Percentiles rank a stretch among this genome's conserved stretches.
Evolutionary conservation across 2,797 vertebrate genomes (phyloP).

Genomic region (Centropyge bicolor): DNA sequence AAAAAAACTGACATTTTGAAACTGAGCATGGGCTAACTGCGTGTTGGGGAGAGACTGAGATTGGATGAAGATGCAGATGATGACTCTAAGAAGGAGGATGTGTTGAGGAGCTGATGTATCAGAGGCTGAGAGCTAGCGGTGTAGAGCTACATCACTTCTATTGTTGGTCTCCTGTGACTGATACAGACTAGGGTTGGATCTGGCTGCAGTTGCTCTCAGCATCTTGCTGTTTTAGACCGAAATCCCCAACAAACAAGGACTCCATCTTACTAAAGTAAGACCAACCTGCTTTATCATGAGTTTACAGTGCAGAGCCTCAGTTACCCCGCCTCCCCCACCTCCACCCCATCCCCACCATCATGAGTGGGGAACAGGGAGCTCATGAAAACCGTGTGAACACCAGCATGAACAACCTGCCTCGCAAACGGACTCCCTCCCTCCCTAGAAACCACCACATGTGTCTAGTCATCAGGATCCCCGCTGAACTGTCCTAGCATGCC

Average conservation of each 20-base stretch:
- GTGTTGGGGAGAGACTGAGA: conserved; percentile 32
- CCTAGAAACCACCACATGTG: conserved; percentile 17
- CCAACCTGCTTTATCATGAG: conserved; percentile 69
- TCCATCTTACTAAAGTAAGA: conserved; percentile 44
- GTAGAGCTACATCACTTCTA: conserved; percentile 25
- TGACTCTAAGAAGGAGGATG: conserved; percentile 36
- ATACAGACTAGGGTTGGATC: conserved; percentile 48
- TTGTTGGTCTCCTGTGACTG: conserved; percentile 47
- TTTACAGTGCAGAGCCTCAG: conserved; percentile 68
- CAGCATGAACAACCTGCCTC: conserved; percentile 85
- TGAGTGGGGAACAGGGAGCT: conserved; percentile 59
- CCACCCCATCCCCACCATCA: conserved; percentile 26
- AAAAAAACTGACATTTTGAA: conserved; percentile 57
- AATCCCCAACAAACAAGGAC: conserved; percentile 50
- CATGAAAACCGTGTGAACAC: conserved; percentile 80
- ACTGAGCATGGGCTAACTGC: conserved; percentile 52
- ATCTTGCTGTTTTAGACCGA: conserved; percentile 28
- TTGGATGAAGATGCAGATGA: conserved; percentile 31
- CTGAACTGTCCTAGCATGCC: conserved; percentile 73
- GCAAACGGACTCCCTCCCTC: conserved; percentile 45
- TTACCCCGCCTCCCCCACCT: conserved; percentile 27
- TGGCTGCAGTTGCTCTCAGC: conserved; percentile 38
- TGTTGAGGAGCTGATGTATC: conserved; percentile 23
- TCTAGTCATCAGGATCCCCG: conserved; percentile 53
- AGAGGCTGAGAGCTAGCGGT: conserved; percentile 35